Conservation (phyloP, 2,113 vertebrate species). For the Zeus faber region DNA sequence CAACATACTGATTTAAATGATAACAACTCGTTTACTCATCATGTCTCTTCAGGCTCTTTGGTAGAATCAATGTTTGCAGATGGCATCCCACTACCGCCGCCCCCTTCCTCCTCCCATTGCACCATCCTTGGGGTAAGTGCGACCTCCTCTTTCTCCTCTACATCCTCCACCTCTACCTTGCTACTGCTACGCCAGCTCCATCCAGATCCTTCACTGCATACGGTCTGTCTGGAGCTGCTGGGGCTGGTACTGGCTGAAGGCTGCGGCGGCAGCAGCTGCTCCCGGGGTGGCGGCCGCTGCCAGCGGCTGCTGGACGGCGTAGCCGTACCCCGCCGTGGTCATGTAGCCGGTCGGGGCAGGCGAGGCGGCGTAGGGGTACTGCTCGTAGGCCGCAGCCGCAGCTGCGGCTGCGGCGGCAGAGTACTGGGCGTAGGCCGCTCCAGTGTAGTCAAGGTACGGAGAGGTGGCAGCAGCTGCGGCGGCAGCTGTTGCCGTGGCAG, state of each 20-base stretch:
- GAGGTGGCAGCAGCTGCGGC: slow-evolving; percentile 77
- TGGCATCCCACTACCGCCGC: slow-evolving; percentile 13
- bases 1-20: slow-evolving; percentile 72
- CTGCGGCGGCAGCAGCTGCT: slow-evolving; percentile 81
- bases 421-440: slow-evolving; percentile 91
- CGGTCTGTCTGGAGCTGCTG: slow-evolving; percentile 93
- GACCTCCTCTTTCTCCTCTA: too few relatives aligned
- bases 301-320: slow-evolving; percentile 89
- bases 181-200: neutral
- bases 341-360: slow-evolving; percentile 88
- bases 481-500: slow-evolving; percentile 75
- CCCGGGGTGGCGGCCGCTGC: slow-evolving; percentile 77
- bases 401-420: slow-evolving; percentile 79
- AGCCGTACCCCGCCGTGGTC: slow-evolving; percentile 88
- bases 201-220: slow-evolving; percentile 75
- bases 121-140: neutral
- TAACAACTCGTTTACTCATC: slow-evolving; percentile 76
- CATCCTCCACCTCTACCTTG: too few relatives aligned
- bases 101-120: slow-evolving; percentile 6
- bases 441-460: slow-evolving; percentile 93
- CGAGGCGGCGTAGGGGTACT: slow-evolving; percentile 91
- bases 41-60: slow-evolving; percentile 67
- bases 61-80: slow-evolving; percentile 31
- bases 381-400: slow-evolving; percentile 84
- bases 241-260: slow-evolving; percentile 91